Evolutionary conservation across 2,113 vertebrate species (phyloP).

Genomic region (Atrichornis clamosus): DNA sequence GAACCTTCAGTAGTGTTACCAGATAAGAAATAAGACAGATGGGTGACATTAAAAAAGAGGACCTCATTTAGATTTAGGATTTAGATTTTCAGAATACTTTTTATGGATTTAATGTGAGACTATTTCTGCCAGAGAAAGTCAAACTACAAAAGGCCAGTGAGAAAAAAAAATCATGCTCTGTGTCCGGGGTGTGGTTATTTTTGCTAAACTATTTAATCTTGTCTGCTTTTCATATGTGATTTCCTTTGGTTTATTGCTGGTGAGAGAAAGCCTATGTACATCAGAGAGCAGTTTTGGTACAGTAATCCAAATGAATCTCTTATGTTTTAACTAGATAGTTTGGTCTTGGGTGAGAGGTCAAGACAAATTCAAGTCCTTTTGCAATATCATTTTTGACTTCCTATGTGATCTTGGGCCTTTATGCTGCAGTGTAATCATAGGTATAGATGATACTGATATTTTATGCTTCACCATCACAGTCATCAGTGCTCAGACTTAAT

Average conservation of each 20-base stretch:
- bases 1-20: background rate
- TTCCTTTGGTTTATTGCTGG: background rate
- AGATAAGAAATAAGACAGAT: background rate
- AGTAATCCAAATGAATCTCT: background rate
- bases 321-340: background rate
- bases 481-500: background rate
- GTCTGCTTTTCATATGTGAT: background rate
- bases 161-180: background rate
- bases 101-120: background rate
- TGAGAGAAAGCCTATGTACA: background rate
- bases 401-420: background rate
- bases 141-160: background rate
- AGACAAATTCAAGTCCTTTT: background rate
- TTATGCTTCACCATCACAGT: background rate
- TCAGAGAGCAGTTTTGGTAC: background rate
- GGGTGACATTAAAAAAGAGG: background rate
- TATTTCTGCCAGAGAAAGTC: background rate
- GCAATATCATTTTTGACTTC: background rate
- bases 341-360: background rate
- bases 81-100: background rate
- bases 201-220: background rate
- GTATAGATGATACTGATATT: background rate
- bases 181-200: background rate
- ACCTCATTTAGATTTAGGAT: fast-evolving
- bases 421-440: background rate